These are phyloP conservation scores for Lepetodrilus schrolli DNA, from an alignment of 2,888 invertebrate genomes.

Conservation along the genomic window DNA sequence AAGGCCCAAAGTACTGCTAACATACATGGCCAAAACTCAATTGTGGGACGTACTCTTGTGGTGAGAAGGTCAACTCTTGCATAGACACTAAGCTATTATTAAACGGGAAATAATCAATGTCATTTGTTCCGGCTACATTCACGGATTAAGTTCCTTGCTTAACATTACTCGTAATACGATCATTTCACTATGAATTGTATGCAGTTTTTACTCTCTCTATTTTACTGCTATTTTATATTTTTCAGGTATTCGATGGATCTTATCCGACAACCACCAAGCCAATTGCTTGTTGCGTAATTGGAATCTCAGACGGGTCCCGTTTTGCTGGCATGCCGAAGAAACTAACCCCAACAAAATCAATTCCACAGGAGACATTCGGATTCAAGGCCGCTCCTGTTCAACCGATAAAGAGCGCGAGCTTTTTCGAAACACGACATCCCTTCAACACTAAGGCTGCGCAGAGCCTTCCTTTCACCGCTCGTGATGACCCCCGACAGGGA, in stretches of 20 bases:
- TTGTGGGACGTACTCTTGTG: slow-evolving; percentile 24
- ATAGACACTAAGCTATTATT: neutral
- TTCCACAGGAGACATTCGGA: neutral
- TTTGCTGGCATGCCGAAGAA: slow-evolving; percentile 5
- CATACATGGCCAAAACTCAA: neutral
- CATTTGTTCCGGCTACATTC: no score
- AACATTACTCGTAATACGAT: neutral
- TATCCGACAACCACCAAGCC: neutral
- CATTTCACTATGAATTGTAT: neutral
- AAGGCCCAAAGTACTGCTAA: neutral
- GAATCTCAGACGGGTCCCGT: neutral
- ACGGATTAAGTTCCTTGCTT: neutral
- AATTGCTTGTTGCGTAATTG: slow-evolving; percentile 3
- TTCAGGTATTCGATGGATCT: neutral
- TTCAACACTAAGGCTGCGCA: neutral
- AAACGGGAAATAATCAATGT: neutral
- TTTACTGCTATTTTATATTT: neutral
- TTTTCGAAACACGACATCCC: slow-evolving; percentile 4
- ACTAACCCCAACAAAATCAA: no score
- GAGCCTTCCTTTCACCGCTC: neutral
- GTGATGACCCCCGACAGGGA: neutral
- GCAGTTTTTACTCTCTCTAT: neutral
- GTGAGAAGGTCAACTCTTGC: neutral
- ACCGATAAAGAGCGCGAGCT: neutral
- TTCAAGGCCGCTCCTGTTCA: neutral